These are phyloP conservation scores for Corythaeola cristata DNA, from an alignment of 2,113 vertebrate genomes.

Conservation along the genomic window DNA sequence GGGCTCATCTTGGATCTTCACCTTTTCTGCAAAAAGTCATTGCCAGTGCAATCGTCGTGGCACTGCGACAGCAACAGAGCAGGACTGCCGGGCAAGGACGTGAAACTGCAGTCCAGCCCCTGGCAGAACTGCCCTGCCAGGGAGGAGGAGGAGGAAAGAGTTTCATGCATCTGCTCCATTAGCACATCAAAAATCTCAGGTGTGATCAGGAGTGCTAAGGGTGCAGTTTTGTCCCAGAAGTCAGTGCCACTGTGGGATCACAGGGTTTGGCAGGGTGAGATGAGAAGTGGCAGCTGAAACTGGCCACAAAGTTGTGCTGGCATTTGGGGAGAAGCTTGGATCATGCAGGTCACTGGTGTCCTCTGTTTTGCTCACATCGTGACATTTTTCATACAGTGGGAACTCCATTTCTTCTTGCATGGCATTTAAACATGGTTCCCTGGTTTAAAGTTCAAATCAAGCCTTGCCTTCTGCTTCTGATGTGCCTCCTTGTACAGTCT, in stretches of 20 bases:
- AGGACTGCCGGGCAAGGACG: neutral
- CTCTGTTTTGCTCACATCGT: neutral
- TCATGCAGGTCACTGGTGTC: neutral
- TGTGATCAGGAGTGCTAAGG: neutral
- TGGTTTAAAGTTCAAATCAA: neutral
- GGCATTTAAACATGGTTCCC: neutral
- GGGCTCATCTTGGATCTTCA: neutral
- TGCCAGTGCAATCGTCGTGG: rapidly evolving
- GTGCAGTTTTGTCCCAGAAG: neutral
- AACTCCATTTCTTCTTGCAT: neutral
- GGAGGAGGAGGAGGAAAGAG: neutral
- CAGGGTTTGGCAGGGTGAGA: neutral
- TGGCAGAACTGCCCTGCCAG: neutral
- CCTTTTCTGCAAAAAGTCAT: neutral
- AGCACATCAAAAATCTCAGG: neutral
- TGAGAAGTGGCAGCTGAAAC: neutral
- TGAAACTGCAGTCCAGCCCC: neutral
- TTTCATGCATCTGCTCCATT: neutral
- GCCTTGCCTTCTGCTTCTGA: neutral
- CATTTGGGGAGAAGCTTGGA: neutral
- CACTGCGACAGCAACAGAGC: neutral
- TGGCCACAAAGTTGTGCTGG: neutral
- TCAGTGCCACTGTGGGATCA: neutral
- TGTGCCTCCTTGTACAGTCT: neutral
- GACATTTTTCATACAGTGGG: neutral